These are phyloP conservation scores for Scortum barcoo DNA, from an alignment of 2,113 vertebrate genomes.

Conservation along the genomic window DNA sequence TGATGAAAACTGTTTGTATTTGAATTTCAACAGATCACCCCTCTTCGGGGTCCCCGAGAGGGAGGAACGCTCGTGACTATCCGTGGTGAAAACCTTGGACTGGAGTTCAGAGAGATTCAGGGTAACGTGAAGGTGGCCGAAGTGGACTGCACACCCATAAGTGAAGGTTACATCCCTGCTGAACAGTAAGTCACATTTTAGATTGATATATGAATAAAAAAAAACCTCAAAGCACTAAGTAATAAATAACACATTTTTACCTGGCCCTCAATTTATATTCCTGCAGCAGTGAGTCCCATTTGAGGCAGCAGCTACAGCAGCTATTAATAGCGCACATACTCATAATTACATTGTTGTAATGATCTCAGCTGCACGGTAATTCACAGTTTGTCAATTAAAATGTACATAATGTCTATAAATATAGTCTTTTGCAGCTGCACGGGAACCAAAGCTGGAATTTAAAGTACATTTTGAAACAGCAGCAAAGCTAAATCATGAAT, in stretches of 20 bases:
- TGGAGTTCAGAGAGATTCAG: conserved; percentile 95
- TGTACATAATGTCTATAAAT: background rate
- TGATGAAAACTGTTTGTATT: background rate
- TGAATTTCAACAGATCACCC: conserved; percentile 88
- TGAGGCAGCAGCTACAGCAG: conserved; percentile 5
- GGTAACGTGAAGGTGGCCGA: conserved; percentile 94
- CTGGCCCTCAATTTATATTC: background rate
- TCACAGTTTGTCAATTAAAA: background rate
- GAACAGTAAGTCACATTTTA: conserved; percentile 91
- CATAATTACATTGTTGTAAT: conserved; percentile 8
- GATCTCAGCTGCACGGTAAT: background rate
- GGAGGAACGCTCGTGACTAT: conserved; percentile 97
- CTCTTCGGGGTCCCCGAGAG: conserved; percentile 93
- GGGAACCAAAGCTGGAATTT: background rate
- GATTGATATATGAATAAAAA: background rate
- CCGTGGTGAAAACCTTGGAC: conserved; percentile 95
- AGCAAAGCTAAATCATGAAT: conserved; percentile 19
- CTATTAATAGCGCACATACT: conserved; percentile 6
- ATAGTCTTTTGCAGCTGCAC: background rate
- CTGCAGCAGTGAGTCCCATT: background rate
- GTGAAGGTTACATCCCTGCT: conserved; percentile 96
- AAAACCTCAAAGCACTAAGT: background rate
- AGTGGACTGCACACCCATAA: conserved; percentile 93
- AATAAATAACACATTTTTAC: background rate
- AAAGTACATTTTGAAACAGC: background rate